Percentiles rank a stretch among this genome's conserved stretches.
Evolutionary conservation across 2,797 vertebrate genomes (phyloP).

Genomic region (Apogon talboti): DNA sequence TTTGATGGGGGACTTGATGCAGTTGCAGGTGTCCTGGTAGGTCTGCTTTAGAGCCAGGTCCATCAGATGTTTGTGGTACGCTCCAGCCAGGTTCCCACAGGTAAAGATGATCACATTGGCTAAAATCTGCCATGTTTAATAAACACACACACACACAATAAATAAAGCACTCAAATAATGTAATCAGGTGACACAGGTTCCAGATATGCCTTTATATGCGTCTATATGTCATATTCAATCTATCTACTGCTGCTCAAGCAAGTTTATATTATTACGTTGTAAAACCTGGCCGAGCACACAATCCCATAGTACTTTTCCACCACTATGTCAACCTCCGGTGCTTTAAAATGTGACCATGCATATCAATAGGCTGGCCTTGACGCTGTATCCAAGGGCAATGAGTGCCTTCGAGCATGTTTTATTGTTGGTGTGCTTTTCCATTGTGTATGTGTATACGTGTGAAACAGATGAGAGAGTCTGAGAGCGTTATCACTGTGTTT

Average conservation of each 20-base stretch:
- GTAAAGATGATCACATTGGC: slow-evolving; percentile 97
- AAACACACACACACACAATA: slow-evolving; percentile 12
- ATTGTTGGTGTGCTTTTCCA: slow-evolving; percentile 45
- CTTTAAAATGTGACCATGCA: slow-evolving; percentile 46
- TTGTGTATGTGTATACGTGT: slow-evolving; percentile 1
- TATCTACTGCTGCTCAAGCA: slow-evolving; percentile 30
- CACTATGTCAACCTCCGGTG: slow-evolving; percentile 55
- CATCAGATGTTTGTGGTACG: slow-evolving; percentile 98
- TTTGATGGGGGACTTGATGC: slow-evolving; percentile 98
- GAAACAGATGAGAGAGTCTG: background rate
- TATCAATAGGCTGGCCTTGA: slow-evolving; percentile 52
- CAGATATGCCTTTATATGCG: background rate
- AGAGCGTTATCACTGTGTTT: slow-evolving; percentile 28
- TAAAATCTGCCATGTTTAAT: slow-evolving; percentile 85
- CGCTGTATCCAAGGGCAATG: slow-evolving; percentile 46
- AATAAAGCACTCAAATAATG: slow-evolving; percentile 16
- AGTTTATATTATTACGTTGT: slow-evolving; percentile 52
- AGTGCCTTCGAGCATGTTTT: slow-evolving; percentile 39
- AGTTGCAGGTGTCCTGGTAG: slow-evolving; percentile 97
- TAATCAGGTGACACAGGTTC: slow-evolving; percentile 26
- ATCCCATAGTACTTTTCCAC: slow-evolving; percentile 25
- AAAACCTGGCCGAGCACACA: slow-evolving; percentile 53
- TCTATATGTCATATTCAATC: slow-evolving; percentile 32
- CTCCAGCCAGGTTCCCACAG: slow-evolving; percentile 95
- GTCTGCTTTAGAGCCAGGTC: slow-evolving; percentile 95